These are phyloP conservation scores for Pollimyrus isidori DNA, from an alignment of 2,113 vertebrate species.

Conservation along the genomic window DNA sequence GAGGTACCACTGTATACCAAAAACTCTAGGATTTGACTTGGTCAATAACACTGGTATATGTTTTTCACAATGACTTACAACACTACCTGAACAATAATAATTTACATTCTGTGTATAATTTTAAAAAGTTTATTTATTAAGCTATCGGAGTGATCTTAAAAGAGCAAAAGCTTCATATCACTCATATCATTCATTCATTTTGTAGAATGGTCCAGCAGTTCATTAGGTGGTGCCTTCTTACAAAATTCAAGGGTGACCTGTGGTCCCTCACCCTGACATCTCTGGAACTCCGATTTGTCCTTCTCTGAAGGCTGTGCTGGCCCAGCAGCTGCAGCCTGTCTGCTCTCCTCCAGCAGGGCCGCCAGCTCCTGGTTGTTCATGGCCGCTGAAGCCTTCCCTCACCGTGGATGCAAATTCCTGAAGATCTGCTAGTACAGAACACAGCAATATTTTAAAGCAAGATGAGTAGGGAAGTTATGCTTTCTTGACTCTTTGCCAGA, in stretches of 20 bases:
- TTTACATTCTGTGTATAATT: background rate
- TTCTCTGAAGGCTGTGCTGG: constrained; percentile 35
- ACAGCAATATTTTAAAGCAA: background rate
- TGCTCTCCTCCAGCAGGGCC: constrained; percentile 66
- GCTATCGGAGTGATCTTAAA: background rate
- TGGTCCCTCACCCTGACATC: constrained; percentile 65
- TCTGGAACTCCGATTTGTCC: constrained; percentile 41
- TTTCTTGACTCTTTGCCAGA: background rate
- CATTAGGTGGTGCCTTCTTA: background rate
- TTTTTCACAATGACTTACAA: background rate
- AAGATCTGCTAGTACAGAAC: background rate
- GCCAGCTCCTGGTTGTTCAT: constrained; percentile 68
- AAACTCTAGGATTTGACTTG: background rate
- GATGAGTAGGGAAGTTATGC: background rate
- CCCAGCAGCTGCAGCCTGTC: constrained; percentile 43
- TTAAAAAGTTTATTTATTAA: background rate
- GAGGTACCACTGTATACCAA: background rate
- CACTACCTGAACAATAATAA: background rate
- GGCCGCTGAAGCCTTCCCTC: background rate
- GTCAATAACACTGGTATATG: background rate
- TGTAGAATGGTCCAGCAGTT: background rate
- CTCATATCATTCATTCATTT: background rate
- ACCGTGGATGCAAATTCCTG: background rate
- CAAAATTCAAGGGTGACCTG: background rate
- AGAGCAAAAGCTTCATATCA: background rate